Percentiles rank a stretch among this genome's conserved stretches.
Evolutionary conservation across 2,888 invertebrate species (phyloP).

Genomic region (Cecidostiba fungosa): DNA sequence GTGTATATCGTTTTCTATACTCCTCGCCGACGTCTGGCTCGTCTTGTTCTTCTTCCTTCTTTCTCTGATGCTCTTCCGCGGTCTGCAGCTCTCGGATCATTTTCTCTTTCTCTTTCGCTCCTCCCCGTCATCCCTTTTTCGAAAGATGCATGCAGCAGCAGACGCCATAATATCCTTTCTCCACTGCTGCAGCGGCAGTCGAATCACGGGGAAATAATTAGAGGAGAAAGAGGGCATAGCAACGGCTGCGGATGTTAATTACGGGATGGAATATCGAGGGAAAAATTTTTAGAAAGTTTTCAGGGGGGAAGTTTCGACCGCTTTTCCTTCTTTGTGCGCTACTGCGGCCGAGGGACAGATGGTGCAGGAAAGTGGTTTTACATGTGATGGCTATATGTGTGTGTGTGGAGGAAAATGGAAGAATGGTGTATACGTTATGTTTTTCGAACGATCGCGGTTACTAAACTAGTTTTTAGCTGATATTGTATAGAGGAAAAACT

Average conservation of each 20-base stretch:
- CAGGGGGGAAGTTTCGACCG: neutral
- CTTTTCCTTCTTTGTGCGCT: slow-evolving; percentile 13
- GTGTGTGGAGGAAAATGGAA: neutral
- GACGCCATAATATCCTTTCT: slow-evolving; percentile 47
- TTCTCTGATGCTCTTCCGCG: slow-evolving; percentile 31
- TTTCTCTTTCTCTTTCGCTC: slow-evolving; percentile 18
- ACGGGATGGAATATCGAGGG: slow-evolving; percentile 15
- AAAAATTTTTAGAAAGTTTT: slow-evolving; percentile 52
- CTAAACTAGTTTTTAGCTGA: neutral
- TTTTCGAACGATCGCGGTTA: too few relatives aligned
- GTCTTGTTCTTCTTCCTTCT: slow-evolving; percentile 50
- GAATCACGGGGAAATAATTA: slow-evolving; percentile 53
- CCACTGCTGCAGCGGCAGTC: neutral
- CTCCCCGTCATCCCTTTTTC: slow-evolving; percentile 42
- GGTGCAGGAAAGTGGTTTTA: slow-evolving; percentile 28
- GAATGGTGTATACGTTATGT: neutral
- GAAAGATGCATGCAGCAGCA: neutral
- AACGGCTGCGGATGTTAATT: slow-evolving; percentile 40
- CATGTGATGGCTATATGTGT: slow-evolving; percentile 24
- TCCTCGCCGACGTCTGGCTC: slow-evolving; percentile 65
- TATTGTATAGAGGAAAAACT: neutral
- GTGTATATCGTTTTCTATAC: slow-evolving; percentile 58
- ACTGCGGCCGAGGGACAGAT: slow-evolving; percentile 34
- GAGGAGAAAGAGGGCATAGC: neutral
- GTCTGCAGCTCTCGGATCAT: neutral